phyloP scores from a whole-genome alignment of 2,797 vertebrate genomes.

The Malacoraja senta region DNA sequence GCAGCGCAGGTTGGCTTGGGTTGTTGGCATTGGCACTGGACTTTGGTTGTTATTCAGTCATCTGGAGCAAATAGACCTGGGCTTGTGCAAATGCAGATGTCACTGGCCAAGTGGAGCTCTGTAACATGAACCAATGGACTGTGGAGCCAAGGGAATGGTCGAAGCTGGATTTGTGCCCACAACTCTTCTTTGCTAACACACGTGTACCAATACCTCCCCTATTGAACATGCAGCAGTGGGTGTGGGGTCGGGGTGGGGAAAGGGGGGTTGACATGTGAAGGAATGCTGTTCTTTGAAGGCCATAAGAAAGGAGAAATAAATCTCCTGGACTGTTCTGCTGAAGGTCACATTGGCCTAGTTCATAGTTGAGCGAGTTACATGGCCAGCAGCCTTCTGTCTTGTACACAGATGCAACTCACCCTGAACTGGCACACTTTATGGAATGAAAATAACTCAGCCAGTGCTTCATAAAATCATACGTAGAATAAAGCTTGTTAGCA shows the following conservation, averaged over 20 bases:
- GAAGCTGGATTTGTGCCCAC: not conserved
- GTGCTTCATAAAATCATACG: not conserved
- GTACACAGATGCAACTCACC: not conserved
- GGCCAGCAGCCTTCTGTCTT: not conserved
- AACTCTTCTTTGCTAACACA: not conserved
- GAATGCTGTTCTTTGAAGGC: not conserved
- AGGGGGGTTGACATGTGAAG: not conserved
- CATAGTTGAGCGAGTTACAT: not conserved
- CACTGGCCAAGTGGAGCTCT: not conserved
- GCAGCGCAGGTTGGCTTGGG: not conserved
- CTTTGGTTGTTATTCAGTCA: not conserved
- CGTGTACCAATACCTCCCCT: not conserved
- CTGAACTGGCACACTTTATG: not conserved
- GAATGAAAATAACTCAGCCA: not conserved
- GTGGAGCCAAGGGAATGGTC: not conserved
- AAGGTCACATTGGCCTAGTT: not conserved
- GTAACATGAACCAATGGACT: not conserved
- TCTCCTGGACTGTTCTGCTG: not conserved
- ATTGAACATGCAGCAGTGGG: not conserved
- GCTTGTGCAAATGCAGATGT: slow-evolving; percentile 10
- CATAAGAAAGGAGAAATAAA: not conserved
- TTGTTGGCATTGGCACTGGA: not conserved
- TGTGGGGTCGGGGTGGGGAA: too few relatives aligned
- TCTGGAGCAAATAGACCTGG: not conserved
- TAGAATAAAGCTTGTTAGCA: not conserved